phyloP scores from a whole-genome alignment of 2,797 vertebrate genomes.

The Glyptemys insculpta region DNA sequence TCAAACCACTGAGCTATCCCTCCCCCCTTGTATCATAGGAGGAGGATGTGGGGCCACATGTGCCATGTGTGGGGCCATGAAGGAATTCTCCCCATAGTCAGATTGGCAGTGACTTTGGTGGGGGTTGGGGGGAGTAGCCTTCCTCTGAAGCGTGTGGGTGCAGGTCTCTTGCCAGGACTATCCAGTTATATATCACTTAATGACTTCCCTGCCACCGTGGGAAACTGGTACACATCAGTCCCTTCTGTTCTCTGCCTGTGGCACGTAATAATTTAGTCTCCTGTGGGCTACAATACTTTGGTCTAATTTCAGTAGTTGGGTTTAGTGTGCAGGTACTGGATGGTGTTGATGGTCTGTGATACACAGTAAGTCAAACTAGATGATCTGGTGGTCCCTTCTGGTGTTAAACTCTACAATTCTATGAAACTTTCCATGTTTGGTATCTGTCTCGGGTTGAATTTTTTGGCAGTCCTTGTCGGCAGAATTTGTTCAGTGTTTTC shows the following conservation, averaged over 20 bases:
- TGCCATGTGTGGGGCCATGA: no score
- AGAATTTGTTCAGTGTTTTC: conserved; percentile 19
- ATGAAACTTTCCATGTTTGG: neutral
- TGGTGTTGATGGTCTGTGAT: neutral
- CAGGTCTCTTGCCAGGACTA: neutral
- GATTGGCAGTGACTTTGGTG: neutral
- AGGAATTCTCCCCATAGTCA: neutral
- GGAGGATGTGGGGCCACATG: neutral
- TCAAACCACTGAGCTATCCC: no score
- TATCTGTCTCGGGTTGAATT: neutral
- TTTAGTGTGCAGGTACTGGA: neutral
- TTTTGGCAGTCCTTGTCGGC: conserved; percentile 38
- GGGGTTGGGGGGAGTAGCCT: neutral
- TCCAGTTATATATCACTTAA: neutral
- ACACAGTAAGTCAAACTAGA: neutral
- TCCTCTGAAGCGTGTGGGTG: neutral
- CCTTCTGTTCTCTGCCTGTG: neutral
- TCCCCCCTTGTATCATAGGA: neutral
- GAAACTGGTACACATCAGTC: neutral
- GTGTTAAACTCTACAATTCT: neutral
- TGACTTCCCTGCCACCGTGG: neutral
- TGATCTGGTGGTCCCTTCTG: neutral
- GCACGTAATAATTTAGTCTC: neutral
- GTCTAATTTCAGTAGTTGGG: neutral
- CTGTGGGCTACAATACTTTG: neutral